A percentile compares a stretch with the other conserved stretches of the same genome.
Evolutionary conservation across 2,888 invertebrate genomes (phyloP).

Genomic region (Perdita meconis): DNA sequence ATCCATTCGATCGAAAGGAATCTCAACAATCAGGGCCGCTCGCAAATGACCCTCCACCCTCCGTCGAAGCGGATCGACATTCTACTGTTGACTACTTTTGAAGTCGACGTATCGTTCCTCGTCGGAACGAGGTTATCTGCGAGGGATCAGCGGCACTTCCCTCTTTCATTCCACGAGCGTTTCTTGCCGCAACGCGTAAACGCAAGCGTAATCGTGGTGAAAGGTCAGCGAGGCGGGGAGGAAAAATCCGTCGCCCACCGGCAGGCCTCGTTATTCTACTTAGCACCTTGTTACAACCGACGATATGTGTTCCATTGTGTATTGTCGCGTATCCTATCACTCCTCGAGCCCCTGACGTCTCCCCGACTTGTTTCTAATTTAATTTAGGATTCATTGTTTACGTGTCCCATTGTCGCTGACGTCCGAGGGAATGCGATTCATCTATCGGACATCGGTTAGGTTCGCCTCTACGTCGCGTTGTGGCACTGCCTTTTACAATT

Average conservation of each 20-base stretch:
- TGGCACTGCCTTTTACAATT: too few species aligned
- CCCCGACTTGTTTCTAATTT: constrained; percentile 68
- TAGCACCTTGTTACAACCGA: constrained; percentile 73
- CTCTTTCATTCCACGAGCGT: constrained; percentile 53
- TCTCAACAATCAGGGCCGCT: neutral
- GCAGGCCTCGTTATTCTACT: constrained; percentile 72
- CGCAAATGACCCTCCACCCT: neutral
- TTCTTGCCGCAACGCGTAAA: constrained; percentile 59
- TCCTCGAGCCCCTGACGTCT: constrained; percentile 60
- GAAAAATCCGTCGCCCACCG: constrained; percentile 76
- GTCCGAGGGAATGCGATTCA: constrained; percentile 52
- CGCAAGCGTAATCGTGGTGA: constrained; percentile 72
- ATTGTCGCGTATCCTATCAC: constrained; percentile 66
- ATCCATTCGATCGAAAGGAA: neutral
- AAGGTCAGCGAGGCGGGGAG: constrained; percentile 73
- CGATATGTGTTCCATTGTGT: constrained; percentile 75
- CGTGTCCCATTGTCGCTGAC: constrained; percentile 61
- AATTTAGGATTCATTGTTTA: constrained; percentile 71
- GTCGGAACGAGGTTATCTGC: constrained; percentile 31
- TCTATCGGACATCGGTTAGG: constrained; percentile 47
- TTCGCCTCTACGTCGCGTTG: constrained; percentile 14
- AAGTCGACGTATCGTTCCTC: constrained; percentile 5
- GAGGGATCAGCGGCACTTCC: constrained; percentile 33
- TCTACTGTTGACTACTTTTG: neutral
- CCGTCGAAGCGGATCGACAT: neutral